A percentile compares a stretch with the other conserved stretches of the same genome.
phyloP scores from a whole-genome alignment of 1,140 invertebrate genomes.

The Scaptomyza montana region DNA sequence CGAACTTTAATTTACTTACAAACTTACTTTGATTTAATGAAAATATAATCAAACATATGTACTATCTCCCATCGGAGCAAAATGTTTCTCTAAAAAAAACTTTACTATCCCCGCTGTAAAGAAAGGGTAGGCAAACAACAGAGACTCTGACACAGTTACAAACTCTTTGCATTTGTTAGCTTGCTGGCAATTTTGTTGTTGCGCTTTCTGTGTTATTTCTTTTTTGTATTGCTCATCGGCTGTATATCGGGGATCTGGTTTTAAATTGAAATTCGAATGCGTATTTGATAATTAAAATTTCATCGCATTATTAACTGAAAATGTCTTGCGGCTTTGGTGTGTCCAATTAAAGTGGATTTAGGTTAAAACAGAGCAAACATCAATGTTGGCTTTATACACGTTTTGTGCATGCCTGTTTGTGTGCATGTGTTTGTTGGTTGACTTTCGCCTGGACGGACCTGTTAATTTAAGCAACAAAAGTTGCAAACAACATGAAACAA shows the following conservation, averaged over 20 bases:
- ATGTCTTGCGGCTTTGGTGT: constrained; percentile 57
- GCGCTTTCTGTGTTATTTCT: neutral
- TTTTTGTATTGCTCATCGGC: constrained; percentile 26
- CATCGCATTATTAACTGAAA: constrained; percentile 70
- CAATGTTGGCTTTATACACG: constrained; percentile 54
- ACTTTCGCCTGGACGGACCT: constrained; percentile 37
- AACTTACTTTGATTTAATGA: too few species aligned
- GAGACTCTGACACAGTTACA: constrained; percentile 5
- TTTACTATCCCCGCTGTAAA: neutral
- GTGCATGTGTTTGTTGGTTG: constrained; percentile 10
- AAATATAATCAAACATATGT: too few species aligned
- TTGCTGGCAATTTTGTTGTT: neutral
- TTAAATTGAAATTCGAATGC: constrained; percentile 23
- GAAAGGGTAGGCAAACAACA: constrained; percentile 12
- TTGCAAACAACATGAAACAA: constrained; percentile 36
- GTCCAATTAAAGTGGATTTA: constrained; percentile 67
- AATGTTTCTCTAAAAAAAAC: too few species aligned
- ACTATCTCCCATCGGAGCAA: too few species aligned
- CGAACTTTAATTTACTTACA: too few species aligned
- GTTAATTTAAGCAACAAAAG: constrained; percentile 79
- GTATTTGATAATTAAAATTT: constrained; percentile 71
- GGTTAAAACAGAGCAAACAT: constrained; percentile 69
- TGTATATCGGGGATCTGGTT: constrained; percentile 2
- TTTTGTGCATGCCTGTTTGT: constrained; percentile 9
- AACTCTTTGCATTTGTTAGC: constrained; percentile 24